Percentiles rank a stretch among this genome's conserved stretches.
Conservation (phyloP, 2,888 invertebrate genomes). For the Chirona hameri region DNA sequence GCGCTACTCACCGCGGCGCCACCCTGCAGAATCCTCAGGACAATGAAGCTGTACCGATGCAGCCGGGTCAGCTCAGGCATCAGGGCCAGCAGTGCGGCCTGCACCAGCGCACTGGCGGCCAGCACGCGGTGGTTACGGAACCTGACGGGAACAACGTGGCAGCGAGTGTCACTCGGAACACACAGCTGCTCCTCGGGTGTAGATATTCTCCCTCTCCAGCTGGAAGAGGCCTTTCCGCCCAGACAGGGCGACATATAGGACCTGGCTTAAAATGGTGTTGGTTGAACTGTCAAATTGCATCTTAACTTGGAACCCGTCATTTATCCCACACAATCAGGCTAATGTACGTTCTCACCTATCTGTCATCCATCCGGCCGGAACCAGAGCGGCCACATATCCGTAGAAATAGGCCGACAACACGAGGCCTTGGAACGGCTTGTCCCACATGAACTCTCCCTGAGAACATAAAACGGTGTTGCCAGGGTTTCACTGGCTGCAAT, state of each 20-base stretch:
- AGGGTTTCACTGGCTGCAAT: too few species aligned
- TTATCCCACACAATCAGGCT: not conserved
- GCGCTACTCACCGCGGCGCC: not conserved
- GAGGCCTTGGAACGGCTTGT: not conserved
- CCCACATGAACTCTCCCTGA: not conserved
- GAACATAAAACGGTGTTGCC: not conserved
- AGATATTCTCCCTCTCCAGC: not conserved
- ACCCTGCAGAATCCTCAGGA: not conserved
- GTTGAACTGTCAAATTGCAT: too few species aligned
- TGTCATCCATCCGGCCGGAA: not conserved
- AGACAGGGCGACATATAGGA: too few species aligned
- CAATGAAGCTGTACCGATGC: not conserved
- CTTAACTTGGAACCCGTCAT: not conserved
- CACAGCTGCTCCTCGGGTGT: not conserved
- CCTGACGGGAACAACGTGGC: not conserved
- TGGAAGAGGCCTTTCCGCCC: too few species aligned
- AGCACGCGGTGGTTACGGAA: not conserved
- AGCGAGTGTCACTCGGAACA: too few species aligned
- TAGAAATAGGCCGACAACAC: slow-evolving; percentile 2
- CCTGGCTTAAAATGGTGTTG: too few species aligned
- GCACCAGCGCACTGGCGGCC: not conserved
- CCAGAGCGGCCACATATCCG: not conserved
- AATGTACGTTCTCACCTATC: not conserved
- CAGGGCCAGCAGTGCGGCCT: not conserved
- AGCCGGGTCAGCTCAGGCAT: not conserved